These are phyloP conservation scores for Dissostichus mawsoni DNA, from an alignment of 2,113 vertebrate species.

Conservation along the genomic window DNA sequence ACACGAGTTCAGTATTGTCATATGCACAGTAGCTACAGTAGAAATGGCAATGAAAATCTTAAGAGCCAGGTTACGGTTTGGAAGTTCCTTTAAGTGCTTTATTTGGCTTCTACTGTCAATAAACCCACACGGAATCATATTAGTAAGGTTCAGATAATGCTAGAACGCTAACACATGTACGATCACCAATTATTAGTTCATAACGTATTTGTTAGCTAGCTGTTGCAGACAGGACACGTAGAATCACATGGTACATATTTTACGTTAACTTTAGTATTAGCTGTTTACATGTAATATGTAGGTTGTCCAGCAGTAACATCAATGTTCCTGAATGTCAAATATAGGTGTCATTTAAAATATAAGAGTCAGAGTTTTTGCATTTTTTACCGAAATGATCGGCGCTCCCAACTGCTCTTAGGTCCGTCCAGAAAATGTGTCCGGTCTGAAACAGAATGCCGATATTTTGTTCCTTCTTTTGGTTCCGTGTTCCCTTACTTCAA, in stretches of 20 bases:
- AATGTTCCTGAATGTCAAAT: background rate
- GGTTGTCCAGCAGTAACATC: fast-evolving
- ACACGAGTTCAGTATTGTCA: background rate
- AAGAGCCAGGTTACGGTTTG: no score
- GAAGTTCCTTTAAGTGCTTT: background rate
- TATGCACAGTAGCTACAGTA: no score
- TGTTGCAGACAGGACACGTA: background rate
- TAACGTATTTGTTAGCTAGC: conserved; percentile 14
- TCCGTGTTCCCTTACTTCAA: background rate
- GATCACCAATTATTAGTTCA: background rate
- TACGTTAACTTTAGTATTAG: background rate
- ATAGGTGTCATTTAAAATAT: background rate
- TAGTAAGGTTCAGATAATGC: fast-evolving
- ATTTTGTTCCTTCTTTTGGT: background rate
- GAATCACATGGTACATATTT: background rate
- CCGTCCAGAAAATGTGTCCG: conserved; percentile 33
- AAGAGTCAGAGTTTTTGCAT: background rate
- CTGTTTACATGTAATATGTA: background rate
- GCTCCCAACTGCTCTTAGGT: background rate
- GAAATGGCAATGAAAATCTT: no score
- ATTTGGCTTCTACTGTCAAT: background rate
- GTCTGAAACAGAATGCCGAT: background rate
- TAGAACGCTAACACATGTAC: no score
- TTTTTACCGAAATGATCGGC: conserved; percentile 37
- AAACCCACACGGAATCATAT: background rate